Evolutionary conservation across 2,113 vertebrate genomes (phyloP).

Genomic region (Synodontis membranacea): DNA sequence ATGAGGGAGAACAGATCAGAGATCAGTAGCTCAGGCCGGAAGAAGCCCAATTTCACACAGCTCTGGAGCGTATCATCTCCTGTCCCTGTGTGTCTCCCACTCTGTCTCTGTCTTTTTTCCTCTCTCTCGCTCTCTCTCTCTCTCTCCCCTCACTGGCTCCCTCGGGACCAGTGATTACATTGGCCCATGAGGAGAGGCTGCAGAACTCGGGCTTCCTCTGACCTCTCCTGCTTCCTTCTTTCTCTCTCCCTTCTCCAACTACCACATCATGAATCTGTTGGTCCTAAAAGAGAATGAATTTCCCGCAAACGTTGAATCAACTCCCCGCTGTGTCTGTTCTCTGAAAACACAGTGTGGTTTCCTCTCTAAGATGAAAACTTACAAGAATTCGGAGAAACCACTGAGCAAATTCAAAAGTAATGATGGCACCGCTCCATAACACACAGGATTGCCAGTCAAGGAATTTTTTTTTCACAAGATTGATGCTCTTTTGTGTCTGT

Average conservation of each 20-base stretch:
- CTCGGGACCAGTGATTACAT: constrained; percentile 39
- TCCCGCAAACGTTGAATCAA: constrained; percentile 29
- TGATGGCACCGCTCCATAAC: constrained; percentile 27
- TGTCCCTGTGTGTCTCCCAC: neutral
- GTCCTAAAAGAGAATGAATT: constrained; percentile 14
- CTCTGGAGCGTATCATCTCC: constrained; percentile 67
- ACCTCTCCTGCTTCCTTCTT: neutral
- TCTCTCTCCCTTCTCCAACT: constrained; percentile 3
- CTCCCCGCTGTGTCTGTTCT: constrained; percentile 3
- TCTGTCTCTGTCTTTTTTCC: neutral
- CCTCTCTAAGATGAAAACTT: constrained; percentile 28
- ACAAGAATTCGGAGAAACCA: constrained; percentile 11
- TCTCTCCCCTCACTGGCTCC: neutral
- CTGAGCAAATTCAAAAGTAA: constrained; percentile 5
- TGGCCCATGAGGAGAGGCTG: constrained; percentile 15
- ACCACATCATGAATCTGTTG: constrained; percentile 23
- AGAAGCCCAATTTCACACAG: constrained; percentile 74
- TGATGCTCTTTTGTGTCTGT: constrained; percentile 35
- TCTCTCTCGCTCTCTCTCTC: neutral
- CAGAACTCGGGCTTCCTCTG: constrained; percentile 27
- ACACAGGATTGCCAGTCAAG: constrained; percentile 44
- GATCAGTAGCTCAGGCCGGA: constrained; percentile 61
- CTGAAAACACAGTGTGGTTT: constrained; percentile 35
- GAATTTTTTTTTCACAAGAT: constrained; percentile 28
- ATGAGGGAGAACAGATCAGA: constrained; percentile 59